Evolutionary conservation across 2,797 vertebrate genomes (phyloP).

Genomic region (Sarcoramphus papa): DNA sequence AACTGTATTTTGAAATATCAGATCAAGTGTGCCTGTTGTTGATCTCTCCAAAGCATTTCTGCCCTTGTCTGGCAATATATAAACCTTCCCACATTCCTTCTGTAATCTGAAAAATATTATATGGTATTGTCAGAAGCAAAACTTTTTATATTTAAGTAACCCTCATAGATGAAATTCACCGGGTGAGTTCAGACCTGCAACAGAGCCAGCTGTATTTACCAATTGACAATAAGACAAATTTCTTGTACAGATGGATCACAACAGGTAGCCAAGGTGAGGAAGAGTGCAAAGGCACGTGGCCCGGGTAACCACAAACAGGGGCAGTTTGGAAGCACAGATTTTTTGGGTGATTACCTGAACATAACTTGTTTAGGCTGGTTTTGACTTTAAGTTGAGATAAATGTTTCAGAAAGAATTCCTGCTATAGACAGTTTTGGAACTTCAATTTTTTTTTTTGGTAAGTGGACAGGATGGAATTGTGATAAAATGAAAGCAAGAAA

Average conservation of each 20-base stretch:
- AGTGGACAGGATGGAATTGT: neutral
- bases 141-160: neutral
- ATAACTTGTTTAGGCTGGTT: neutral
- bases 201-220: neutral
- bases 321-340: neutral
- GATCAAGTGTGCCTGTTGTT: neutral
- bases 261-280: neutral
- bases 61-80: neutral
- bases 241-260: neutral
- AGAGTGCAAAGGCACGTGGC: fast-evolving
- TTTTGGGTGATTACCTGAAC: neutral
- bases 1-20: neutral
- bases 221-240: neutral
- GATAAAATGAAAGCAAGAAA: neutral
- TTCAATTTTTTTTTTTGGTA: neutral
- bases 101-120: neutral
- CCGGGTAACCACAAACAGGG: neutral
- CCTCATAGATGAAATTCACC: neutral
- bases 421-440: neutral
- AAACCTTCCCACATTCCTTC: neutral
- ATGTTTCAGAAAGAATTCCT: neutral
- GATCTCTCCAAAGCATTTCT: neutral
- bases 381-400: neutral
- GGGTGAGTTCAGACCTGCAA: neutral
- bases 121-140: neutral